Conservation (phyloP, 2,888 invertebrate genomes). For the Agriotes lineatus region DNA sequence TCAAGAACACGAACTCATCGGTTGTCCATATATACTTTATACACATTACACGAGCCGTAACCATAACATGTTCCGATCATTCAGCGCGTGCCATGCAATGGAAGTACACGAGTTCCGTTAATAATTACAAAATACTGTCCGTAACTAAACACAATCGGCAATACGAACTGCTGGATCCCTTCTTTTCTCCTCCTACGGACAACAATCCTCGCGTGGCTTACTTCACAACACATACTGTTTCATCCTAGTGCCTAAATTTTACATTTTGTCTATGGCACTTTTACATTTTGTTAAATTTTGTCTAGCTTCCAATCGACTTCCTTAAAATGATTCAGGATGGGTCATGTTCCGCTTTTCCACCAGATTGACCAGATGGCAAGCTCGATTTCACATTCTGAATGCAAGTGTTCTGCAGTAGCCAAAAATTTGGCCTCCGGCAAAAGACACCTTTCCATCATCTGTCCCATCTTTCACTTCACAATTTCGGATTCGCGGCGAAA, state of each 20-base stretch:
- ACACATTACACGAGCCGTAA: no score
- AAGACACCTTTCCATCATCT: constrained; percentile 24
- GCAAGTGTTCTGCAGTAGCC: background rate
- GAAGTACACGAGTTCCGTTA: no score
- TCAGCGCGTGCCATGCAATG: no score
- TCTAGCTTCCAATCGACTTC: background rate
- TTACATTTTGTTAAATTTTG: background rate
- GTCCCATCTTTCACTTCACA: constrained; percentile 33
- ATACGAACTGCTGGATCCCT: no score
- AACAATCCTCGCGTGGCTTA: no score
- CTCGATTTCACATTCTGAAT: background rate
- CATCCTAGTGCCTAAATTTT: no score
- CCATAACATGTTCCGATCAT: no score
- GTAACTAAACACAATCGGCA: background rate
- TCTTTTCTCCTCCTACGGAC: background rate
- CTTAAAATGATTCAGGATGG: background rate
- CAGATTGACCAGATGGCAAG: constrained; percentile 19
- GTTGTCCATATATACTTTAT: no score
- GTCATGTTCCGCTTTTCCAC: constrained; percentile 34
- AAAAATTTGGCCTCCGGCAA: constrained; percentile 20
- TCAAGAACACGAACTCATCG: no score
- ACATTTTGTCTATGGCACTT: background rate
- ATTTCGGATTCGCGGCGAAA: constrained; percentile 20
- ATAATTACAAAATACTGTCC: no score
- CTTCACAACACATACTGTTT: background rate